Conservation (phyloP, 2,113 vertebrate species). For the Ellobius talpinus region DNA sequence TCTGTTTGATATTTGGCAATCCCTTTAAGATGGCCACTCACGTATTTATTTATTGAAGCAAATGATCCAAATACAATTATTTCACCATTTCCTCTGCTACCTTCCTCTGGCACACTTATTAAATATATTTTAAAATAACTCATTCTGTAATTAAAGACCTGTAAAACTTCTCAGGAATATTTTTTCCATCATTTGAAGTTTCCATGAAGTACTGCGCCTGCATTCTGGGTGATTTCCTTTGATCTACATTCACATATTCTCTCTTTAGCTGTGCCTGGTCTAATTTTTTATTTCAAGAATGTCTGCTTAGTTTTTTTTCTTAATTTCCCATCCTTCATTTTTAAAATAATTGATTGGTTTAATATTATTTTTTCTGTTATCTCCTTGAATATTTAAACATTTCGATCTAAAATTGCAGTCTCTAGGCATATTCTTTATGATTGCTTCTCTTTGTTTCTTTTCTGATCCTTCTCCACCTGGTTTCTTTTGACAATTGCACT, state of each 20-base stretch:
- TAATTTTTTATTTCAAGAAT: constrained; percentile 50
- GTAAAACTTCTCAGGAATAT: background rate
- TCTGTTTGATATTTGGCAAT: background rate
- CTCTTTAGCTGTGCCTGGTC: background rate
- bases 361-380: constrained; percentile 28
- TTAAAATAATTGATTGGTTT: background rate
- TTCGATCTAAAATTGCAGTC: background rate
- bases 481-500: background rate
- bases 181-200: constrained; percentile 5
- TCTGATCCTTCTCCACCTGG: background rate
- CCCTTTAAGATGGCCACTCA: background rate
- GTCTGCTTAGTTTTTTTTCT: background rate
- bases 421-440: background rate
- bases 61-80: background rate
- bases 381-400: background rate
- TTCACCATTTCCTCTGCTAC: background rate
- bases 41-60: background rate
- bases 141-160: background rate
- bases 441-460: background rate
- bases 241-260: background rate
- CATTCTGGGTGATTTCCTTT: background rate
- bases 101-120: background rate
- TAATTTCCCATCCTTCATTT: background rate
- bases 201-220: background rate
- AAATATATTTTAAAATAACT: background rate